Evolutionary conservation across 2,888 invertebrate species (phyloP), one percentile per base, ranked within the genome.

Genomic region (Eupsilia transversa): DNA sequence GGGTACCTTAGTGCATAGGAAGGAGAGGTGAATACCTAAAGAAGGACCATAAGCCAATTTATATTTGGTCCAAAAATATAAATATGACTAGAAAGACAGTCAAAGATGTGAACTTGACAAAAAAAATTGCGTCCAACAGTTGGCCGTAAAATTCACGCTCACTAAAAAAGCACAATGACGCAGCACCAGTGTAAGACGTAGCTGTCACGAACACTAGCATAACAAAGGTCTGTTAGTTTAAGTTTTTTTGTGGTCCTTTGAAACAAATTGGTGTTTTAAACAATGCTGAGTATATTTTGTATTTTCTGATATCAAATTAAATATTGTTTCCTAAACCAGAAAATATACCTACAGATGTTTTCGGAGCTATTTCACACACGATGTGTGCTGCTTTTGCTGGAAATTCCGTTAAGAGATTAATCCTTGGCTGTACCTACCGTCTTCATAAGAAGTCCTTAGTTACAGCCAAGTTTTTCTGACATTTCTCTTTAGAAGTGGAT

Each of bases 401-500:
- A 57, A 54, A 27, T 38, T 30, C 20, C 2, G 12, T 17, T 33
- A 35, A 17, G 10, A 30, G 35, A 3, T 9, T 3, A 23, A n/a
- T 9, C 2, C 23, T 17, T 71, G 41, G 1, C 35, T 23, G 35
- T 46, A 3, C 3, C 3, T 35, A 35, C 23, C 23, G 23, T 23
- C 41, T 41, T 4, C 2, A 35, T 23, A 49, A 77, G 43, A 54
- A 43, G 3, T 46, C 9, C 23, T 23, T 46, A 23, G 3, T 46
- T 23, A 23, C 9, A 46, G 46, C 23, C 23, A 23, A 46, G 9
- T 7, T 46, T 23, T 46, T 23, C 46, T 9, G 46, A 9, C 7
- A 46, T 23, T 46, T 46, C 7, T 46, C 46, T 46, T 46, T 46
- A 65, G 35, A 54, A 76, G 41, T 6, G 17, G 14, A 56, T 66